Evolutionary conservation across 2,797 vertebrate species (phyloP), one percentile per base, ranked within the genome.

Genomic region (Pantherophis vulpinus): DNA sequence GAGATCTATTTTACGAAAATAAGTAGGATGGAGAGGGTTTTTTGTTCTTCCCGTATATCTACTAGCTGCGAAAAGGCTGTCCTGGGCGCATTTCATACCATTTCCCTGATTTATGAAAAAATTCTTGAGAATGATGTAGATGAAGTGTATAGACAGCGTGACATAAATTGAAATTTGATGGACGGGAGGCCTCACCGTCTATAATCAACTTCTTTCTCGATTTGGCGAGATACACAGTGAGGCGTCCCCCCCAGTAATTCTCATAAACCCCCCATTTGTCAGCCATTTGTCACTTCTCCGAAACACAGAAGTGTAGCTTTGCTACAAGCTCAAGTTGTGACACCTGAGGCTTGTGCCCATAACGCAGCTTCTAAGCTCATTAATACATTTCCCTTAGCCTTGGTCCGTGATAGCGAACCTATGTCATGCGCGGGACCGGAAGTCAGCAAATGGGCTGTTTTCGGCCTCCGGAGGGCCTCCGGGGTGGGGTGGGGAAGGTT

Each of bases 341-440:
- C 32, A 1, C 32, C 7, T 1, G 32, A 0, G 18, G 32, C 0
- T 79, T 42, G 18, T 42, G 32, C 32, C 18, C 32, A 0, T 2
- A 37, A 79, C 42, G 32, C 70, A 79, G 32, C 70, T 42, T 42
- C 9, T 42, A 79, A 79, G 8, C 8, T 10, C 32, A 70, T 70
- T 70, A 70, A 32, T n/a, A 66, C 63, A 66, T 66, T n/a, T 66
- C 29, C 63, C 63, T 11, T n/a, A 66, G 12, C 12, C 51, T 54
- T 9, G 9, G 51, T 54, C 51, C 51, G 9, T 54, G 51, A 54
- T 54, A 54, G 51, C 51, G 3, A 54, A 54, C 9, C 1, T 54
- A 54, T 10, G 51, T 6, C 7, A 7, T 5, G 6, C 0, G 8
- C 3, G 51, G 51, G 51, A 54, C 51, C 8, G 9, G 51, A 54